phyloP scores from a whole-genome alignment of 2,113 vertebrate species.

The Melospiza georgiana region DNA sequence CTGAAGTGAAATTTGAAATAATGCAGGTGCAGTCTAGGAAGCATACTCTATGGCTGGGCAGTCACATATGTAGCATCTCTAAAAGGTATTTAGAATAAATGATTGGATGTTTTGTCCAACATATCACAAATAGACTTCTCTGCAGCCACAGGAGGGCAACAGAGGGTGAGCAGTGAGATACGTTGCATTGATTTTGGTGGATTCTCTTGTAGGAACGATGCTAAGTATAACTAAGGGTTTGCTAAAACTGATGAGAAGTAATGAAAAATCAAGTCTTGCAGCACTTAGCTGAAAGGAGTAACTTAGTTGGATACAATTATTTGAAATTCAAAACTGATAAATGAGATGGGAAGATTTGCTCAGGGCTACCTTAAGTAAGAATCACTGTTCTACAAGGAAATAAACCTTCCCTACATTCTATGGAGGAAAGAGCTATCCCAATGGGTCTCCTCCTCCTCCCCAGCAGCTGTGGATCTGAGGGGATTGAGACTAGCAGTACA shows the following conservation, averaged over 20 bases:
- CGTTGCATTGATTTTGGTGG: not conserved
- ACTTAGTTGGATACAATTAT: not conserved
- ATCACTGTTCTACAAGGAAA: not conserved
- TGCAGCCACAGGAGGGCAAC: constrained; percentile 16
- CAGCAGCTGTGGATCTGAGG: not conserved
- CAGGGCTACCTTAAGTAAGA: not conserved
- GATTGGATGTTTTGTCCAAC: not conserved
- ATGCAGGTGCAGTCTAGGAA: not conserved
- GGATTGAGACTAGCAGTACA: not conserved
- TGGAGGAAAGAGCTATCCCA: not conserved
- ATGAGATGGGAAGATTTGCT: not conserved
- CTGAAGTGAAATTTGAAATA: not conserved
- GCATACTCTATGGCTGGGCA: not conserved
- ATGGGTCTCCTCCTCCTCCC: not conserved
- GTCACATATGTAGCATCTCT: not conserved
- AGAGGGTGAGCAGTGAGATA: not conserved
- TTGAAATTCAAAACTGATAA: not conserved
- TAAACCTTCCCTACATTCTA: not conserved
- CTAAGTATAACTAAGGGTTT: not conserved
- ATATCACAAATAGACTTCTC: not conserved
- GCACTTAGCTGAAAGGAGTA: not conserved
- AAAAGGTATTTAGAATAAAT: not conserved
- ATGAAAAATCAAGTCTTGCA: not conserved
- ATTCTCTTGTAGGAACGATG: not conserved
- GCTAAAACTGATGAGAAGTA: not conserved